A percentile compares a stretch with the other conserved stretches of the same genome.
Evolutionary conservation across 1,140 invertebrate species (phyloP).

Genomic region (Akabosia matsudoensis): DNA sequence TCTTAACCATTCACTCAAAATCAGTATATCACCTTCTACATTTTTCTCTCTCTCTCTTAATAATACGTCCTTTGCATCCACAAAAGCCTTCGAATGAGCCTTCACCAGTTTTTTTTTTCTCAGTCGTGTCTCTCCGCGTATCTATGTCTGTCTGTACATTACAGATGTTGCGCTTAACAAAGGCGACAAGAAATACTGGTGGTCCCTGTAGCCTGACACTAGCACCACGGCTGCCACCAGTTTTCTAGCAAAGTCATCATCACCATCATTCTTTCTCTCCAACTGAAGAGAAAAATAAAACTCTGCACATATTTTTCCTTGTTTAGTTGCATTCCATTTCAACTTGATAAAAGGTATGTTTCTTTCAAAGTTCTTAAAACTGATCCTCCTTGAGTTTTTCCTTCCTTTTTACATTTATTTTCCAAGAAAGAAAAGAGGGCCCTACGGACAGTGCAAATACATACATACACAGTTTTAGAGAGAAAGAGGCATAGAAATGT

Average conservation of each 20-base stretch:
- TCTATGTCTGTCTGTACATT: neutral
- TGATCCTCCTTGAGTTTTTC: neutral
- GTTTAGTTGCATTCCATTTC: neutral
- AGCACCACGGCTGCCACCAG: neutral
- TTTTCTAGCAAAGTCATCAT: neutral
- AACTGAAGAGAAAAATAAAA: neutral
- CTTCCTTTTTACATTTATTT: neutral
- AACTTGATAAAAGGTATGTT: neutral
- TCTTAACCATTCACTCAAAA: neutral
- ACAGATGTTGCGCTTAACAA: slow-evolving; percentile 18
- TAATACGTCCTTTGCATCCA: slow-evolving; percentile 2
- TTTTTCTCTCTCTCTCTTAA: neutral
- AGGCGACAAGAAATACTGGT: slow-evolving; percentile 17
- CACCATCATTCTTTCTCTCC: neutral
- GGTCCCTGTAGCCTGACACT: slow-evolving; percentile 20
- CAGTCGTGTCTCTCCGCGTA: neutral
- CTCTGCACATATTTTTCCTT: neutral
- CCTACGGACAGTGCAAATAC: no score
- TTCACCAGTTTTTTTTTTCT: neutral
- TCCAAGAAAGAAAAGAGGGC: neutral
- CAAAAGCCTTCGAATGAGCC: neutral
- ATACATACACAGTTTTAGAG: no score
- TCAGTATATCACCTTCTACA: neutral
- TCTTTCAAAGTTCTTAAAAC: slow-evolving; percentile 6
- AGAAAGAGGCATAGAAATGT: no score